Conservation (phyloP, 2,888 invertebrate species). For the Drosophila koepferae region DNA sequence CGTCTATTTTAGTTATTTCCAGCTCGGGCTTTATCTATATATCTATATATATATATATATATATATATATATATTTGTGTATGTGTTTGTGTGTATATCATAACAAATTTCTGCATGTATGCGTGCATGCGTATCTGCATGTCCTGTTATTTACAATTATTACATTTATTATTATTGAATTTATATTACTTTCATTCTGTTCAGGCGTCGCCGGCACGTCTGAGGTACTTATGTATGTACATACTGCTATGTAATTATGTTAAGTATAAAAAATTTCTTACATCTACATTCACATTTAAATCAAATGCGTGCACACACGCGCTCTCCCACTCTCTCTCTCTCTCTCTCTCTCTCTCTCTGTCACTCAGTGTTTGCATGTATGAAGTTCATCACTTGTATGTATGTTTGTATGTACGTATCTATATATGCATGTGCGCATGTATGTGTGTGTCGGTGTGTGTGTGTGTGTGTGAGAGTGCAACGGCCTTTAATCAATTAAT, state of each 20-base stretch:
- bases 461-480: constrained; percentile 15
- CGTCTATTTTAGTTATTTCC: constrained; percentile 20
- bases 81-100: neutral
- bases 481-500: constrained; percentile 6
- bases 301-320: constrained; percentile 37
- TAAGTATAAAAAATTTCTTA: constrained; percentile 52
- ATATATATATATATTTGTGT: neutral
- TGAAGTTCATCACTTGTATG: constrained; percentile 15
- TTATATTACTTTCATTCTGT: constrained; percentile 15
- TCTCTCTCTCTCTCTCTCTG: neutral
- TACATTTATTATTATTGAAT: too few relatives aligned
- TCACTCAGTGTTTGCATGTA: constrained; percentile 16
- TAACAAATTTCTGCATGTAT: constrained; percentile 11
- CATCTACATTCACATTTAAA: constrained; percentile 46
- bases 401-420: constrained; percentile 8
- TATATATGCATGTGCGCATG: constrained; percentile 24
- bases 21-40: constrained; percentile 16
- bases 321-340: neutral
- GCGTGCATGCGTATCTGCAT: constrained; percentile 6
- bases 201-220: constrained; percentile 64
- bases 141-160: constrained; percentile 40
- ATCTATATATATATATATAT: neutral
- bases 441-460: constrained; percentile 26
- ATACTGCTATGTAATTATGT: constrained; percentile 32
- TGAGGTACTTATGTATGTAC: constrained; percentile 55